Conservation (phyloP, 1,140 invertebrate species). For the Pararge aegeria region DNA sequence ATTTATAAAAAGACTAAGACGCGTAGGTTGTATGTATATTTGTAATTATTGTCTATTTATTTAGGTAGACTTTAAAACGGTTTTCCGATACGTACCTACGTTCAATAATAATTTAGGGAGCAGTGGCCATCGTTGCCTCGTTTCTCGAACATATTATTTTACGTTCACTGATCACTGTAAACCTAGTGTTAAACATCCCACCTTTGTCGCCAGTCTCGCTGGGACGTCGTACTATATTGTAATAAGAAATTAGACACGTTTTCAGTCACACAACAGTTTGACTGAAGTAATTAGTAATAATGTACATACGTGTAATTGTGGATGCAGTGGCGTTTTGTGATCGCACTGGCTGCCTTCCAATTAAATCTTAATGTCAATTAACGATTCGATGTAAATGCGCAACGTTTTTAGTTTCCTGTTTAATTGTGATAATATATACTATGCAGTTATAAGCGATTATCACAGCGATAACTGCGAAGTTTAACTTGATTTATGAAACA, state of each 20-base stretch:
- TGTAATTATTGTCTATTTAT: conserved; percentile 26
- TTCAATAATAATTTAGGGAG: conserved; percentile 18
- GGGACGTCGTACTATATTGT: conserved; percentile 49
- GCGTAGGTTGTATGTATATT: conserved; percentile 23
- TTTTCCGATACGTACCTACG: conserved; percentile 4
- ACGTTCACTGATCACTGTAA: conserved; percentile 9
- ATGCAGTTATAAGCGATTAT: conserved; percentile 9
- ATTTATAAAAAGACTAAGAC: conserved; percentile 24
- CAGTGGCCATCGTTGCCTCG: conserved; percentile 26
- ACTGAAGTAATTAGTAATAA: conserved; percentile 57
- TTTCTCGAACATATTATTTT: conserved; percentile 19
- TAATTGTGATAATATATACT: conserved; percentile 5
- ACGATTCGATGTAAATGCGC: conserved; percentile 42
- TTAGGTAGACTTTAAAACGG: conserved; percentile 13
- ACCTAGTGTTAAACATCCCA: conserved; percentile 57
- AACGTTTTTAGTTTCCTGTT: conserved; percentile 11
- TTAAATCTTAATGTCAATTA: conserved; percentile 69
- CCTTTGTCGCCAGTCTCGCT: conserved; percentile 49
- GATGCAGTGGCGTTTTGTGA: conserved; percentile 66
- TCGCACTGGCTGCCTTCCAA: conserved; percentile 62
- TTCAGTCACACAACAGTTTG: conserved; percentile 49
- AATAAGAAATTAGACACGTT: conserved; percentile 51
- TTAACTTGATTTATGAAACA: conserved; percentile 4
- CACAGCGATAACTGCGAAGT: conserved; percentile 17
- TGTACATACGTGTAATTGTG: conserved; percentile 69